Base-by-base conservation (phyloP, 2,888 invertebrate genomes). In the Micropterix aruncella region DNA sequence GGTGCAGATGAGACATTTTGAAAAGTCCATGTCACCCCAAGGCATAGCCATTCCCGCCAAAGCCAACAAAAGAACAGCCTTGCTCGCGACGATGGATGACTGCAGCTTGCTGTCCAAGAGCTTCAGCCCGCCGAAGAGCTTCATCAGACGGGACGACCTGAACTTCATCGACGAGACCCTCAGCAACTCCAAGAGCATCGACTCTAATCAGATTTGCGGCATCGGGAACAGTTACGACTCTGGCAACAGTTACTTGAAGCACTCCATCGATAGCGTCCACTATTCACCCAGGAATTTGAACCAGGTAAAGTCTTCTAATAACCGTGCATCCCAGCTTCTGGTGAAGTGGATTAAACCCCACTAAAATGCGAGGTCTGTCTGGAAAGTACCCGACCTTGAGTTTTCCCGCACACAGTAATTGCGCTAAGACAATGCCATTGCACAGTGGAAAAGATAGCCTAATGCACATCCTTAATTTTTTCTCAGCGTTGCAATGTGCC, bases 141-240 rank as follows among this genome's bases (percentile, higher is more conserved):
- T 65, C 2, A 44, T 44, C 7, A 42, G 46, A 3, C 58, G 66
- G 37, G 54, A 66, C 40, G 66, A 69, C 47, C 60, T 78, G 27
- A 77, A 76, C 54, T 78, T 73, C 50, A 78, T 78, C 48, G 78
- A 78, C 52, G 79, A 78, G 54, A 70, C 69, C 1, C 50, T 70
- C 38, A 71, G 71, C 51, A 68, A 61, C 49, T 70, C 70, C 44
- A 71, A 70, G 52, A 71, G 71, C 50, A 55, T 70, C 40, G 70
- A 71, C 49, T 71, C 71, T 0, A 55, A 68, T 3, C 70, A 70
- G 49, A 56, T 70, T 39, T 68, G 60, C 2, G 71, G 70, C 2
- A 65, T 71, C 64, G 70, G 69, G 1, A 71, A 70, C 49, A 71
- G 71, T 46, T 71, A 70, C 47, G 70, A 69, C 52, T 59, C 59